Conservation (phyloP, 2,888 invertebrate species). For the Cecidostiba fungosa region DNA sequence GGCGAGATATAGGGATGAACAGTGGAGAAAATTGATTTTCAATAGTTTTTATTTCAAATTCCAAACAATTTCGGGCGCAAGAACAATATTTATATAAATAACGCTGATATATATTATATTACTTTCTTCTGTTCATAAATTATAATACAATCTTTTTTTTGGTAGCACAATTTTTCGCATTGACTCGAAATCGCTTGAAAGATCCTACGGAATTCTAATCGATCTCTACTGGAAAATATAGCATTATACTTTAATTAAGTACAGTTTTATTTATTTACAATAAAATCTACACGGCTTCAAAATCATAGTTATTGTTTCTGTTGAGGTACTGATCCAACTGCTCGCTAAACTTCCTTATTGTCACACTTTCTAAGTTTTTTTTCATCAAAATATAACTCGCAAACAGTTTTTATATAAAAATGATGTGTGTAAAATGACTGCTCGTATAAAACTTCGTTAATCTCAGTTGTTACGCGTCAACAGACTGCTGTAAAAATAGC, state of each 20-base stretch:
- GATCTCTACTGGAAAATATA: conserved; percentile 21
- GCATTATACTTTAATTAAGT: conserved; percentile 54
- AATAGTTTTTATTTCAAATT: conserved; percentile 47
- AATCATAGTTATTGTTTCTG: neutral
- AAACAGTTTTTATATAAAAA: neutral
- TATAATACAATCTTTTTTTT: conserved; percentile 57
- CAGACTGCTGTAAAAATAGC: conserved; percentile 26
- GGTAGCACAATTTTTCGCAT: conserved; percentile 48
- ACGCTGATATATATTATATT: conserved; percentile 56
- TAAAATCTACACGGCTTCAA: conserved; percentile 56
- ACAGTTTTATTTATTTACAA: conserved; percentile 62
- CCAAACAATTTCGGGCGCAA: conserved; percentile 19
- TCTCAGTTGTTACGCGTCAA: conserved; percentile 29
- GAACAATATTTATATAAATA: conserved; percentile 58
- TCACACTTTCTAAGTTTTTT: neutral
- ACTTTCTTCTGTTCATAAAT: conserved; percentile 52
- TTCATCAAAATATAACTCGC: conserved; percentile 4
- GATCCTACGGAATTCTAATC: conserved; percentile 26
- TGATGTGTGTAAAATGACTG: conserved; percentile 12
- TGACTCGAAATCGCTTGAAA: conserved; percentile 29
- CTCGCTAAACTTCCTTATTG: neutral
- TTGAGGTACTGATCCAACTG: neutral
- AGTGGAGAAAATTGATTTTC: conserved; percentile 12
- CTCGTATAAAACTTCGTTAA: conserved; percentile 35
- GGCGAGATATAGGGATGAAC: neutral